Base-by-base conservation (phyloP, 2,113 vertebrate genomes). In the Mesocricetus auratus region DNA sequence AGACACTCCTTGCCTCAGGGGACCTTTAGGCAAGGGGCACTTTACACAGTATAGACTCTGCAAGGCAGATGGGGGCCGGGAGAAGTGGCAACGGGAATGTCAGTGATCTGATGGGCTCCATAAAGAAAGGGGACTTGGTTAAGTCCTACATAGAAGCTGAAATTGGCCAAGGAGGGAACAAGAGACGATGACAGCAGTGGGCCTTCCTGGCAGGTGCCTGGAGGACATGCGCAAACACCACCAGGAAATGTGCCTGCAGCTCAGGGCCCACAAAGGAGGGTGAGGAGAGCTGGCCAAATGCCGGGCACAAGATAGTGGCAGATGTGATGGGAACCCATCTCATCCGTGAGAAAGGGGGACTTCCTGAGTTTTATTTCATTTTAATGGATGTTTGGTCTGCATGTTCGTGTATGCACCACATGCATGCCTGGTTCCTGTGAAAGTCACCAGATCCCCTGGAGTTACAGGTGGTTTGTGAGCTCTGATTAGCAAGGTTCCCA, bases 261-360 rank as follows among this genome's bases (percentile, higher is more conserved):
- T 21, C 0, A 33, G 77, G 73, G 82, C 19, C 15, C 7, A 7
- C 0, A 1, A 21, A 11, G 71, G 22, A 75, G 13, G 7, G 56
- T 7, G 36, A 60, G 15, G 42, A 24, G 16, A 56, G 19, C 31
- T 7, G 36, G 89, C 33, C 7, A 12, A 47, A 33, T 0, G 16
- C 53, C 13, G 2, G 71, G 53, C 36, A 42, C 62, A 36, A 1
- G 47, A 3, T 0, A 4, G 75, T 79, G 10, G 6, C 4, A 31
- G 39, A 47, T 64, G 26, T 3, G 7, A 3, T 8, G 26, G 39
- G 15, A 33, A 29, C 15, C 31, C 16, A 24, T 10, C 79, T 75
- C 29, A 29, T 42, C 60, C 66, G 53, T 0, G 77, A 42, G 78
- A 17, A 95, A 88, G 62, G 0, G 39, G 33, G 87, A 79, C 56